Conservation (phyloP, 1,140 invertebrate genomes). For the Paraescarpia echinospica region DNA sequence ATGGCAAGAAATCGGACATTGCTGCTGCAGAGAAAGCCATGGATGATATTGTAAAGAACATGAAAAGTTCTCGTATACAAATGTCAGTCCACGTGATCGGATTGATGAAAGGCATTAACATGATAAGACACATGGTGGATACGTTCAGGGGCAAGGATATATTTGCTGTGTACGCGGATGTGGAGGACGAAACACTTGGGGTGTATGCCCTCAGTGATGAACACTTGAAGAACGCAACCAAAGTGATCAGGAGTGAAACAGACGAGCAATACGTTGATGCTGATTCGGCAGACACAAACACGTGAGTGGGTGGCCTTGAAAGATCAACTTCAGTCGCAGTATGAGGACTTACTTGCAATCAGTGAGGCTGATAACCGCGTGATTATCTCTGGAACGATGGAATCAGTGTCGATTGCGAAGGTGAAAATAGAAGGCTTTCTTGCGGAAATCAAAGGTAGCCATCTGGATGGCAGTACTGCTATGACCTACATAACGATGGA, state of each 20-base stretch:
- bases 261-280: not conserved
- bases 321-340: not conserved
- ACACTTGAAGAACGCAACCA: not conserved
- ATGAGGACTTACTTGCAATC: not conserved
- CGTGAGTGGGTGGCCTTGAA: not conserved
- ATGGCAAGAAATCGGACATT: not conserved
- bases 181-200: not conserved
- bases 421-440: not conserved
- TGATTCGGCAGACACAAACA: not conserved
- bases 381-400: not conserved
- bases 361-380: not conserved
- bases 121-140: not conserved
- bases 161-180: not conserved
- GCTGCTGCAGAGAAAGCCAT: not conserved
- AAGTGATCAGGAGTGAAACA: not conserved
- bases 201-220: not conserved
- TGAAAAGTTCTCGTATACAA: not conserved
- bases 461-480: not conserved
- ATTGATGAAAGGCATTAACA: not conserved
- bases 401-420: not conserved
- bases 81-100: not conserved
- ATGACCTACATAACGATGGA: not conserved
- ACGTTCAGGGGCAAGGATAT: not conserved
- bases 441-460: not conserved
- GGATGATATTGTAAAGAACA: not conserved